phyloP scores from a whole-genome alignment of 2,797 vertebrate species.

The Sarcophilus harrisii region DNA sequence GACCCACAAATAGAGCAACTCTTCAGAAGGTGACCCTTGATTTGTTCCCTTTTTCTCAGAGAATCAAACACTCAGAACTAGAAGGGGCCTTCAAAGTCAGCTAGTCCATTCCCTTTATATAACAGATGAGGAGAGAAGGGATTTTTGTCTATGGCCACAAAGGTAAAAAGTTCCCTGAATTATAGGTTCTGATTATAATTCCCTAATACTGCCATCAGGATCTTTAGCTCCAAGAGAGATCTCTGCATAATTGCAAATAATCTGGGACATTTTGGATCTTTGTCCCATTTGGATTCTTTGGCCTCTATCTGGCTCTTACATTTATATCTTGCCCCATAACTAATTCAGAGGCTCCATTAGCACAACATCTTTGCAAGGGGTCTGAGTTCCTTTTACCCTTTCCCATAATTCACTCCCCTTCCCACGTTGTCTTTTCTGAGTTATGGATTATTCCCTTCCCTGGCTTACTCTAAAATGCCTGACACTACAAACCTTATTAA shows the following conservation, averaged over 20 bases:
- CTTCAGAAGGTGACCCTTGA: not conserved
- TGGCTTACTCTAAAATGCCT: not conserved
- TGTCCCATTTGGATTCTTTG: not conserved
- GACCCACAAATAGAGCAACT: not conserved
- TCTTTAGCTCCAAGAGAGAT: not conserved
- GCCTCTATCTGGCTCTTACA: not conserved
- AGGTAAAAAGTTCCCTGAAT: not conserved
- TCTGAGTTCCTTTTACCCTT: not conserved
- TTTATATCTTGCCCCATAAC: not conserved
- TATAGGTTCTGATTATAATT: not conserved
- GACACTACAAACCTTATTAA: conserved; percentile 24
- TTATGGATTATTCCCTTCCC: not conserved
- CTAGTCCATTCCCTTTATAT: not conserved
- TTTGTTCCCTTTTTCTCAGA: not conserved
- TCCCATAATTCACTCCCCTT: not conserved
- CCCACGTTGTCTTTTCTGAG: not conserved
- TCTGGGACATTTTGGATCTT: not conserved
- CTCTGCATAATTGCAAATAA: not conserved
- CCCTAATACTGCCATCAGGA: not conserved
- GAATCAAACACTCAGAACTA: not conserved
- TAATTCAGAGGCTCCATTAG: not conserved
- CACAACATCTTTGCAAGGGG: not conserved
- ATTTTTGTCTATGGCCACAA: not conserved
- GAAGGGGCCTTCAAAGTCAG: not conserved
- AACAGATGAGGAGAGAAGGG: not conserved